A percentile compares a stretch with the other conserved stretches of the same genome.
Evolutionary conservation across 2,113 vertebrate genomes (phyloP).

Genomic region (Cololabis saira): DNA sequence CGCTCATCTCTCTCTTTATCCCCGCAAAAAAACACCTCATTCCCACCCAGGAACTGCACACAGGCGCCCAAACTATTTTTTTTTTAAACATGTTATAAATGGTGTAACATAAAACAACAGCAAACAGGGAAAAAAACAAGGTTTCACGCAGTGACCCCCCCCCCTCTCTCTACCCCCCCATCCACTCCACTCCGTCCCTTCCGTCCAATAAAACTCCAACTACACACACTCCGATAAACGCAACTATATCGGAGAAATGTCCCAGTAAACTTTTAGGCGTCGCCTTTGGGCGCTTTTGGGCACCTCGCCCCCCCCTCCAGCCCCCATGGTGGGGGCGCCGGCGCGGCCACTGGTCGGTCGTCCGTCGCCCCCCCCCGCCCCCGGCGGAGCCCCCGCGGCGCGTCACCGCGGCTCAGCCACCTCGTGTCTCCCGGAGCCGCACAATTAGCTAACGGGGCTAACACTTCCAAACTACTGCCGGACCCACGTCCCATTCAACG

Average conservation of each 20-base stretch:
- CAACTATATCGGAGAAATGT: rapidly evolving
- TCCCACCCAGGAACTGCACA: not conserved
- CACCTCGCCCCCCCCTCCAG: too few species aligned
- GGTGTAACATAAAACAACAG: not conserved
- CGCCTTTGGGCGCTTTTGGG: too few species aligned
- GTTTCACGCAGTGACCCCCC: constrained; percentile 76
- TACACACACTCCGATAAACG: constrained; percentile 25
- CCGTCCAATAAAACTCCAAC: constrained; percentile 61
- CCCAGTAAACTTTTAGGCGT: not conserved
- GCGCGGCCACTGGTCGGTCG: too few species aligned
- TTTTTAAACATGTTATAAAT: too few species aligned
- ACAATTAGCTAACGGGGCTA: constrained; percentile 80
- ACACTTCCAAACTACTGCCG: constrained; percentile 40
- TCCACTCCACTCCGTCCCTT: constrained; percentile 57
- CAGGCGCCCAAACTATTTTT: rapidly evolving
- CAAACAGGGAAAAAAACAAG: constrained; percentile 40
- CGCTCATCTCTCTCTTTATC: constrained; percentile 38
- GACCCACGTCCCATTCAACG: not conserved
- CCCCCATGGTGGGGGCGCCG: too few species aligned
- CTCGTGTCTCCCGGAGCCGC: constrained; percentile 82
- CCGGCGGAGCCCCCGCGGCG: constrained; percentile 59
- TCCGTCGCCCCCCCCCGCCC: too few species aligned
- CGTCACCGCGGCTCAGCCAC: constrained; percentile 83
- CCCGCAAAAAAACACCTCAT: constrained; percentile 16
- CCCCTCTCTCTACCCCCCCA: constrained; percentile 18